A percentile compares a stretch with the other conserved stretches of the same genome.
These are phyloP conservation scores for Diplosoma virens DNA, from an alignment of 23 tunicate species.

Conservation along the genomic window DNA sequence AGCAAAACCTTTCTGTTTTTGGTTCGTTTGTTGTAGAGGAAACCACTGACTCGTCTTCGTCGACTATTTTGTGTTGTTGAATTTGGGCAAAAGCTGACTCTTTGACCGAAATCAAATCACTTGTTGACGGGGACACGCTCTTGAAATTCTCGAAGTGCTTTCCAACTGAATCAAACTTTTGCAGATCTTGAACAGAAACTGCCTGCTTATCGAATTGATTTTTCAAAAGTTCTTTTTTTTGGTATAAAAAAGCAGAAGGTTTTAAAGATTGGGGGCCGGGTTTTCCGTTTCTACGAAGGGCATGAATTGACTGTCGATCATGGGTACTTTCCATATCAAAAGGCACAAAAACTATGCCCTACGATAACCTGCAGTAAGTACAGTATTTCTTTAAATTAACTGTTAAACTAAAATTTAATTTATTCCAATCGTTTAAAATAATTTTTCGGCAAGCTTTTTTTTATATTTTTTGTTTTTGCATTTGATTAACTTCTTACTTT, in stretches of 20 bases:
- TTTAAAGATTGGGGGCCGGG: background rate
- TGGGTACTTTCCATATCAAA: slow-evolving; percentile 31
- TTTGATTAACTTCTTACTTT: background rate
- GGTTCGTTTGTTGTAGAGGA: slow-evolving; percentile 32
- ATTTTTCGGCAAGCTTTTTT: too few species aligned
- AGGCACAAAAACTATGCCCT: background rate
- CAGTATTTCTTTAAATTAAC: too few species aligned
- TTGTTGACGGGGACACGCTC: background rate
- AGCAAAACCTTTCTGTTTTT: background rate
- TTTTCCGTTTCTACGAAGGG: slow-evolving; percentile 1
- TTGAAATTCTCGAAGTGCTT: background rate
- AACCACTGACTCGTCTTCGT: slow-evolving; percentile 27
- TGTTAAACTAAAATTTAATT: too few species aligned
- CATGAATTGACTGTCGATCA: slow-evolving; percentile 18
- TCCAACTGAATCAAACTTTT: background rate
- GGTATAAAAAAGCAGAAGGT: background rate
- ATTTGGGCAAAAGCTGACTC: background rate
- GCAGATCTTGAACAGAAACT: background rate
- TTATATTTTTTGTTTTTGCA: background rate
- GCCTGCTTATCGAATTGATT: background rate
- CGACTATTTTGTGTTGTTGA: background rate
- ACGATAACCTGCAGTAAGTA: background rate
- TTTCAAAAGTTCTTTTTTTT: background rate
- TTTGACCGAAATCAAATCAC: background rate
- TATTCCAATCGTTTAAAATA: too few species aligned